These are phyloP conservation scores for Lophius piscatorius DNA, from an alignment of 2,113 vertebrate species.

Conservation along the genomic window DNA sequence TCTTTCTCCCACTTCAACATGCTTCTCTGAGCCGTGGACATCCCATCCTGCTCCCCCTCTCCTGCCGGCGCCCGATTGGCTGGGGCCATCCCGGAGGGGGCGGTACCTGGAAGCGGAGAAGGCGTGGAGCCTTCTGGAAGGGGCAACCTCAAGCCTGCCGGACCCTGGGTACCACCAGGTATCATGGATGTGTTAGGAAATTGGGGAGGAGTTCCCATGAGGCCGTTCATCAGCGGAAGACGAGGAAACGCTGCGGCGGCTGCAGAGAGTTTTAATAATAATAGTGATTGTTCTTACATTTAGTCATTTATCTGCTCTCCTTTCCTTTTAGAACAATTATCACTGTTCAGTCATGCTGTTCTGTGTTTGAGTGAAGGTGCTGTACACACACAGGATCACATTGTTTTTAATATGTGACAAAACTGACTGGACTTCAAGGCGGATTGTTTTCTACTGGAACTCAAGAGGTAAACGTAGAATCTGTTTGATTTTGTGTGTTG, in stretches of 20 bases:
- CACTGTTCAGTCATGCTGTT: too few relatives aligned
- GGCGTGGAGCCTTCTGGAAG: conserved; percentile 73
- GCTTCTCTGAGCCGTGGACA: conserved; percentile 92
- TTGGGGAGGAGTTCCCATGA: conserved; percentile 83
- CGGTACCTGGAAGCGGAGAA: conserved; percentile 27
- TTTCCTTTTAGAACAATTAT: too few relatives aligned
- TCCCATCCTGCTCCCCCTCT: conserved; percentile 86
- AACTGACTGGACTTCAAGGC: too few relatives aligned
- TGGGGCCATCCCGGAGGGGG: conserved; percentile 35
- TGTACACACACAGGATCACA: too few relatives aligned
- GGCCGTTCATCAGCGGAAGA: conserved; percentile 89
- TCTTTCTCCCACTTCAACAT: conserved; percentile 98
- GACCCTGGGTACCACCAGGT: conserved; percentile 65
- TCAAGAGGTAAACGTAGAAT: too few relatives aligned
- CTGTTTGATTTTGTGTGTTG: too few relatives aligned
- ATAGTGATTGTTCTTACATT: too few relatives aligned
- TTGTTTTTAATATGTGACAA: too few relatives aligned
- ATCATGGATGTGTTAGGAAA: conserved; percentile 79
- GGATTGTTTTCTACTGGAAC: too few relatives aligned
- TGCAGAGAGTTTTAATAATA: not conserved
- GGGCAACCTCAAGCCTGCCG: conserved; percentile 79
- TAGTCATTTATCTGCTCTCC: too few relatives aligned
- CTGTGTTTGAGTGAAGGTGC: too few relatives aligned
- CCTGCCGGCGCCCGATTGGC: conserved; percentile 57
- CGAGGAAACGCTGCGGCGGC: conserved; percentile 82